Base-by-base conservation (phyloP, 2,113 vertebrate genomes). In the Podiceps cristatus region DNA sequence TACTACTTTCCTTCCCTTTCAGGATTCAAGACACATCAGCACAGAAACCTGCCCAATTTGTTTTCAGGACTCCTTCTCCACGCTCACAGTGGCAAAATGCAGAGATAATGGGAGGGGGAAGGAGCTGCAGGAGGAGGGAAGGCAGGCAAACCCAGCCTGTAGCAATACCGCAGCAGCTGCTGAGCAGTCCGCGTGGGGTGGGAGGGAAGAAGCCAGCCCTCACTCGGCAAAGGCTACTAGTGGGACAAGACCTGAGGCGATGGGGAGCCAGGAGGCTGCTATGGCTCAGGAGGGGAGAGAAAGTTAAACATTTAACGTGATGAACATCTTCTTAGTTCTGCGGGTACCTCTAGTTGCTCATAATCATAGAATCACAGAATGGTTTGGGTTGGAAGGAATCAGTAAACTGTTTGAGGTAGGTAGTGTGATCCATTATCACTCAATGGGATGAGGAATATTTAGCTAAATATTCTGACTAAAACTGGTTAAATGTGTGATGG, bases 241-340 rank as follows among this genome's bases (percentile, higher is more conserved):
- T 0, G 0, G 33, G 37, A 78, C 27, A 72, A 77, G 23, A 35
- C 4, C 42, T 17, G 24, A 74, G 18, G 20, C 0, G 0, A 8
- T 3, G 6, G 28, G 18, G 12, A 71, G 15, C 4, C 56, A 74
- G 8, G 11, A 40, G 19, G 24, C 0, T 0, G 37, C 44, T 74
- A 11, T 1, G 3, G 84, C 53, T 93, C 49, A 82, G 49, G 17
- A 93, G 4, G 4, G 7, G 10, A 77, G 14, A 5, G 10, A 3
- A 15, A 76, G 9, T 0, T n/a, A 25, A 84, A 73, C 18, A 9
- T 35, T 58, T 44, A 59, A 76, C 1, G 13, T 73, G 9, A 0
- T n/a, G 23, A 84, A 73, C 18, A 9, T 35, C 53, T 44, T 80
- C 25, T 66, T 53, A 29, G 12, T 86, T 92, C 42, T 60, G 13